Percentiles rank a stretch among this genome's conserved stretches.
Conservation (phyloP, 2,113 vertebrate genomes). For the Barnardius zonarius region DNA sequence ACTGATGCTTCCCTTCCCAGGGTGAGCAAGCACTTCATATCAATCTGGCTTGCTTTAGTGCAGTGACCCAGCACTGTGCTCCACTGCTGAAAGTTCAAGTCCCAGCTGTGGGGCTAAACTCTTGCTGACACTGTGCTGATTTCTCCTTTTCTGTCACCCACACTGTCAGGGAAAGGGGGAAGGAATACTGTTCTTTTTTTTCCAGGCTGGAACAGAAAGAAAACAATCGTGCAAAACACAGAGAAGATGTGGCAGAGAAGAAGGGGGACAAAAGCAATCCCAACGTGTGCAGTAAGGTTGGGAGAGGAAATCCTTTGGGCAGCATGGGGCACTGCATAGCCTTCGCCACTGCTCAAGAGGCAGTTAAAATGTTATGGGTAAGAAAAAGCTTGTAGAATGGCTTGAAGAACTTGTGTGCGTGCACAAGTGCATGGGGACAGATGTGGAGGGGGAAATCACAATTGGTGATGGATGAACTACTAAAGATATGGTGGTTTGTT, state of each 20-base stretch:
- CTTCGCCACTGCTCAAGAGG: background rate
- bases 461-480: background rate
- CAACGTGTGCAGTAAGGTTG: fast-evolving
- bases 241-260: background rate
- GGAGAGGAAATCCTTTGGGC: background rate
- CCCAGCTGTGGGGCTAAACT: conserved; percentile 46
- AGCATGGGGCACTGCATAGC: background rate
- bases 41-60: conserved; percentile 38
- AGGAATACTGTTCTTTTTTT: background rate
- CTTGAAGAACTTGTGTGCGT: background rate
- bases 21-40: conserved; percentile 1
- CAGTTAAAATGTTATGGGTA: background rate
- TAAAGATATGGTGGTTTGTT: conserved; percentile 5
- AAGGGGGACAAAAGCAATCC: background rate
- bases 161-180: background rate
- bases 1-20: background rate
- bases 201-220: background rate
- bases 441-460: background rate
- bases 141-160: conserved; percentile 2
- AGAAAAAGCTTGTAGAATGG: background rate
- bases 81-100: background rate
- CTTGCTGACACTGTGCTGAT: conserved; percentile 21
- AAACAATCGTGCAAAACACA: fast-evolving
- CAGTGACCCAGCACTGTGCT: background rate
- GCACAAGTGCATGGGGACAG: background rate